phyloP scores from a whole-genome alignment of 1,140 invertebrate genomes.

The Hormaphis cornu region DNA sequence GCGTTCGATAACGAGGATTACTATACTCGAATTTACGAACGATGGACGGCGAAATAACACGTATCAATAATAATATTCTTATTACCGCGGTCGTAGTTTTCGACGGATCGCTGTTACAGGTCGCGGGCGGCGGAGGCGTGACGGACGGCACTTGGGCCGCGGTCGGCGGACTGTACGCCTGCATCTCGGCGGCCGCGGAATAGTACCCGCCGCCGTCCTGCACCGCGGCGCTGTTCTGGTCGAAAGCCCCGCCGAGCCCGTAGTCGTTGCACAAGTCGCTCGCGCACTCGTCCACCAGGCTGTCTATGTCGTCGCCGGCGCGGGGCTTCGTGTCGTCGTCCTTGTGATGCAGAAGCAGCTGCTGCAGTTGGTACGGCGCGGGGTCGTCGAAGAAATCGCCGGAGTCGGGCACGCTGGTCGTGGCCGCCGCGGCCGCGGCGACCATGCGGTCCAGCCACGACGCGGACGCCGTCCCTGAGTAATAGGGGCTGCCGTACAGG shows the following conservation, averaged over 20 bases:
- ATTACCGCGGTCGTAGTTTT: background rate
- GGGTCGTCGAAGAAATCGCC: background rate
- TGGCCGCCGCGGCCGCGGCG: background rate
- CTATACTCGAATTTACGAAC: too few relatives aligned
- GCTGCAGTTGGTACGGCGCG: background rate
- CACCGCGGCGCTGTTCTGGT: too few relatives aligned
- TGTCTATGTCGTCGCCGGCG: background rate
- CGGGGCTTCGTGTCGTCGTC: background rate
- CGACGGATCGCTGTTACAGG: background rate
- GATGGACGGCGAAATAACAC: too few relatives aligned
- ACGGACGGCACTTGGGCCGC: background rate
- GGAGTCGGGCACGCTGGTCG: background rate
- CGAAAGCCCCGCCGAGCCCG: background rate
- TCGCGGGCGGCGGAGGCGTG: background rate
- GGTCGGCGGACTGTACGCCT: background rate
- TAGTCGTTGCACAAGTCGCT: background rate
- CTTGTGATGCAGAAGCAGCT: background rate
- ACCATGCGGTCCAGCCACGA: slow-evolving; percentile 7
- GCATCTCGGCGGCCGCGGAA: background rate
- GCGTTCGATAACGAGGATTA: too few relatives aligned
- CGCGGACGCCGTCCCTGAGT: background rate
- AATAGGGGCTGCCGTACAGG: background rate
- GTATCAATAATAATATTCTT: background rate
- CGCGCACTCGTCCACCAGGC: background rate
- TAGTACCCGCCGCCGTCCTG: background rate